Evolutionary conservation across 1,140 invertebrate species (phyloP).

Genomic region (Batillaria attramentaria): DNA sequence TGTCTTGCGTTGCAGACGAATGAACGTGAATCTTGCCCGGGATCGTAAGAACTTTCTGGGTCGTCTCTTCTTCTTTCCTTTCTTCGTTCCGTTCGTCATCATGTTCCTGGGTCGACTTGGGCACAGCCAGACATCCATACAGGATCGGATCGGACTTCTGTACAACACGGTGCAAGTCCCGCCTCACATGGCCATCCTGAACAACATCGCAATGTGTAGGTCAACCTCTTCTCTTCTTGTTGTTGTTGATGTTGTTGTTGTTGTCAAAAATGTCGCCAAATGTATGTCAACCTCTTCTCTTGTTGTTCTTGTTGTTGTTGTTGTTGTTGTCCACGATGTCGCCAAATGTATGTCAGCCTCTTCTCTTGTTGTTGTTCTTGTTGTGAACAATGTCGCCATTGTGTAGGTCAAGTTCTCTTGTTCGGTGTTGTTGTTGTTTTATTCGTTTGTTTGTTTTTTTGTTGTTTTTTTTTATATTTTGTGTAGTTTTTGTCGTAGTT

Average conservation of each 20-base stretch:
- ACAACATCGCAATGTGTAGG: conserved; percentile 55
- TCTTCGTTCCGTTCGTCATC: conserved; percentile 60
- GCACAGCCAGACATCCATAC: conserved; percentile 56
- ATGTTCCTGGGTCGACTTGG: conserved; percentile 59
- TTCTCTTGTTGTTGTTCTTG: no score
- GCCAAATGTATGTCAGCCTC: no score
- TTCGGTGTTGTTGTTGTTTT: no score
- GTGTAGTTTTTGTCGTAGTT: no score
- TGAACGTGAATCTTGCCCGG: conserved; percentile 59
- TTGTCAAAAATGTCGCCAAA: no score
- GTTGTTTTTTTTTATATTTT: no score
- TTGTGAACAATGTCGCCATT: no score
- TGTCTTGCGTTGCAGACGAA: conserved; percentile 59
- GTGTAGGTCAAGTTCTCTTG: no score
- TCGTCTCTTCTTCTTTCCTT: conserved; percentile 49
- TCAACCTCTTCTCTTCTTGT: background rate
- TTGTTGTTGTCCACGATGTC: no score
- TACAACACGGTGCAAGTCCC: conserved; percentile 60
- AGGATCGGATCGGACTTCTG: conserved; percentile 58
- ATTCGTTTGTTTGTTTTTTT: no score
- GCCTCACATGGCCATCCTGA: conserved; percentile 52
- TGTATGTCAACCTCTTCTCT: no score
- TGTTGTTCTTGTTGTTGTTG: no score
- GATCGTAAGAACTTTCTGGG: conserved; percentile 58
- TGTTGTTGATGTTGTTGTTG: background rate